These are phyloP conservation scores for Paraescarpia echinospica DNA, from an alignment of 1,140 invertebrate genomes.

Conservation along the genomic window DNA sequence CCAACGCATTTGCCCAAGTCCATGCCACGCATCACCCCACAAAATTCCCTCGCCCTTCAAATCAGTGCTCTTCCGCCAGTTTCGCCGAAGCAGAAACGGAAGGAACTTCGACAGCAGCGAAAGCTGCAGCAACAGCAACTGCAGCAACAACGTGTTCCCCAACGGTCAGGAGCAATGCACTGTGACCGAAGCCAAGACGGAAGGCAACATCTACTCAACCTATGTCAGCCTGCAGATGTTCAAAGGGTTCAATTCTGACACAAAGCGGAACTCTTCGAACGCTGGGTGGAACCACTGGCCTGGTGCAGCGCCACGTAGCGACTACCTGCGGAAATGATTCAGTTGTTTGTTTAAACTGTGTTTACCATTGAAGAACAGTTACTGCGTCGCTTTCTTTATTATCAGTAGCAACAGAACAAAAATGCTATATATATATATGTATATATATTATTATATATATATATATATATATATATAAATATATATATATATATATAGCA, in stretches of 20 bases:
- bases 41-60: background rate
- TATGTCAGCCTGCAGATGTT: background rate
- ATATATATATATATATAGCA: no score
- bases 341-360: no score
- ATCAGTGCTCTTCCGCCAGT: background rate
- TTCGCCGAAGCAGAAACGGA: background rate
- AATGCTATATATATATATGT: no score
- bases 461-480: no score
- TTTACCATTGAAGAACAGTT: no score
- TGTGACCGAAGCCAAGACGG: background rate
- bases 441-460: no score
- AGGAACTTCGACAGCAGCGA: background rate
- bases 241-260: background rate
- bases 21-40: background rate
- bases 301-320: background rate
- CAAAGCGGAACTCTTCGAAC: background rate
- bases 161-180: background rate
- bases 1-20: background rate
- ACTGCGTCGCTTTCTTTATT: no score
- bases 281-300: background rate
- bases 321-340: background rate
- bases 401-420: no score
- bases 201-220: background rate
- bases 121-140: background rate
- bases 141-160: background rate